phyloP scores from a whole-genome alignment of 2,113 vertebrate species.

The Crotalus tigris region DNA sequence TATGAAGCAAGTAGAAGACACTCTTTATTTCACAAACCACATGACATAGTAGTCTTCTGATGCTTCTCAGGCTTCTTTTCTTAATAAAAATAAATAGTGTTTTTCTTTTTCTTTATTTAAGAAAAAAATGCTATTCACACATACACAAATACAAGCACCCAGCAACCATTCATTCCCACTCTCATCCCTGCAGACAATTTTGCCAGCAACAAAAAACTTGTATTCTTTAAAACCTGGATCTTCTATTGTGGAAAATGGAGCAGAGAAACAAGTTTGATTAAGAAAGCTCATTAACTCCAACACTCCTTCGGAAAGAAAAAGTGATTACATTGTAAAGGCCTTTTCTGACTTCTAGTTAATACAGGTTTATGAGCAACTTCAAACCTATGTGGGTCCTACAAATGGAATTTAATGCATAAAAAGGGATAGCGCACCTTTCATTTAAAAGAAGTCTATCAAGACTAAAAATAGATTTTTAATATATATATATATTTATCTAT shows the following conservation, averaged over 20 bases:
- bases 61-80: slow-evolving; percentile 34
- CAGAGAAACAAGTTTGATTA: slow-evolving; percentile 27
- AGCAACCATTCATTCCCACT: slow-evolving; percentile 37
- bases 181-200: slow-evolving; percentile 21
- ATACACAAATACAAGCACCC: slow-evolving; percentile 26
- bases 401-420: slow-evolving; percentile 71
- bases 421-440: slow-evolving; percentile 84
- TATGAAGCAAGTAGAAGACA: slow-evolving; percentile 34
- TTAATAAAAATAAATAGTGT: slow-evolving; percentile 63
- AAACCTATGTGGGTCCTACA: slow-evolving; percentile 64
- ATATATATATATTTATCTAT: slow-evolving; percentile 78
- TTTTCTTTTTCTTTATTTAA: slow-evolving; percentile 50
- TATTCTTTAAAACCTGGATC: slow-evolving; percentile 33
- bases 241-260: slow-evolving; percentile 42
- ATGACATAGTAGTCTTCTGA: slow-evolving; percentile 16
- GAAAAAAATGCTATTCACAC: slow-evolving; percentile 33
- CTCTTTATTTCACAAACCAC: slow-evolving; percentile 9
- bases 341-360: slow-evolving; percentile 58
- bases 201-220: neutral
- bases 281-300: slow-evolving; percentile 39
- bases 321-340: slow-evolving; percentile 41
- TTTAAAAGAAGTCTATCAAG: slow-evolving; percentile 82
- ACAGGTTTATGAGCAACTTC: slow-evolving; percentile 61
- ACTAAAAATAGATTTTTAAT: slow-evolving; percentile 83
- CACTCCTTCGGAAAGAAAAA: slow-evolving; percentile 46